Conservation (phyloP, 2,888 invertebrate genomes). For the Galerucella pusilla region DNA sequence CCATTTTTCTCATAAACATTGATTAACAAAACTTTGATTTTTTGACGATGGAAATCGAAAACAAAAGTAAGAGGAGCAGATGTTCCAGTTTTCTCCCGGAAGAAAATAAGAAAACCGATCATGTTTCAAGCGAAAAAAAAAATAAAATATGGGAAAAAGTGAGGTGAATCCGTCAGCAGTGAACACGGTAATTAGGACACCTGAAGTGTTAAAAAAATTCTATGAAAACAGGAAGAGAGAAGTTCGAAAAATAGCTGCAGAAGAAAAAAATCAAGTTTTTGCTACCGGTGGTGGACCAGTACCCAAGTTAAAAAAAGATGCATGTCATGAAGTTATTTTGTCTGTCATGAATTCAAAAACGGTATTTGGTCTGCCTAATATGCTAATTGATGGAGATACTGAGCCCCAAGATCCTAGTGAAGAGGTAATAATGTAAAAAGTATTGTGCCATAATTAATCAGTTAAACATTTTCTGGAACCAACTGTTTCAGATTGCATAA, state of each 20-base stretch:
- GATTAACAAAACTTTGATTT: neutral
- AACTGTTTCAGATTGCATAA: neutral
- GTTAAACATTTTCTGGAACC: neutral
- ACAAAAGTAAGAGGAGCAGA: conserved; percentile 6
- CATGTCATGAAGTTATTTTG: neutral
- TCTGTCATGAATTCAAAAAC: neutral
- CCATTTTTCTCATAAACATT: no score
- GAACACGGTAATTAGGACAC: no score
- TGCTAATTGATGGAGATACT: neutral
- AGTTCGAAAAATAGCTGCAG: no score
- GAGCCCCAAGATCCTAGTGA: conserved; percentile 8
- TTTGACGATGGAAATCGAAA: conserved; percentile 2
- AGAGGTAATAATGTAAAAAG: neutral
- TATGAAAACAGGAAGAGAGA: no score
- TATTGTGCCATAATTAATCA: conserved; percentile 1
- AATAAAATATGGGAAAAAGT: no score
- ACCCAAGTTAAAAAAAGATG: neutral
- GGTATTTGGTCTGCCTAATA: neutral
- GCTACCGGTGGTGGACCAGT: neutral
- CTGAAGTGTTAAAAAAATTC: no score
- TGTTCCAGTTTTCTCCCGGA: neutral
- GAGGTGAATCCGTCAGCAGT: no score
- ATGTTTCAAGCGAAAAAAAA: no score
- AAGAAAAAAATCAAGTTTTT: no score
- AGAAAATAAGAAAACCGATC: neutral